Evolutionary conservation across 2,113 vertebrate genomes (phyloP).

Genomic region (Rhegmatorhina hoffmannsi): DNA sequence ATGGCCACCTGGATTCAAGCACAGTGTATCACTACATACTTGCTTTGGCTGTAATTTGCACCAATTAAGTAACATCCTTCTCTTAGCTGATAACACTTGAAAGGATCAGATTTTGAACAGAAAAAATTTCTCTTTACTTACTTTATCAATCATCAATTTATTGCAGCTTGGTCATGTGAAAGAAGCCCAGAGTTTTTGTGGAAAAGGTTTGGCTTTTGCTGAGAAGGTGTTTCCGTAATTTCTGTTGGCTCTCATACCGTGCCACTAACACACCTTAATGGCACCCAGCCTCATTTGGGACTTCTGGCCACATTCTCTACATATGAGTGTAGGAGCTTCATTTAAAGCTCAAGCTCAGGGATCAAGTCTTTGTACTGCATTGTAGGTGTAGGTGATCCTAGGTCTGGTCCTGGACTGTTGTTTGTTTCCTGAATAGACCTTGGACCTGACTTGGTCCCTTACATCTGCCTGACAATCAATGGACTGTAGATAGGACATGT

Average conservation of each 20-base stretch:
- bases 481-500: rapidly evolving
- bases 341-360: background rate
- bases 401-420: background rate
- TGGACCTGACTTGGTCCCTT: background rate
- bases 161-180: background rate
- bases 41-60: no score
- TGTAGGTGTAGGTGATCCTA: background rate
- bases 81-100: background rate
- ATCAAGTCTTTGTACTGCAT: rapidly evolving
- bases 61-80: no score
- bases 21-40: background rate
- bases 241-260: background rate
- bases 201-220: background rate
- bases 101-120: background rate
- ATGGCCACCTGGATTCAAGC: background rate
- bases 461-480: background rate
- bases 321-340: background rate
- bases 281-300: background rate
- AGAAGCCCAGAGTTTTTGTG: background rate
- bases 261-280: background rate
- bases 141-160: background rate
- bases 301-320: background rate
- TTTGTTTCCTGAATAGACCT: background rate
- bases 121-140: background rate
- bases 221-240: background rate